These are phyloP conservation scores for Pristionchus entomophagus DNA, from an alignment of 2,888 invertebrate species.

Conservation along the genomic window DNA sequence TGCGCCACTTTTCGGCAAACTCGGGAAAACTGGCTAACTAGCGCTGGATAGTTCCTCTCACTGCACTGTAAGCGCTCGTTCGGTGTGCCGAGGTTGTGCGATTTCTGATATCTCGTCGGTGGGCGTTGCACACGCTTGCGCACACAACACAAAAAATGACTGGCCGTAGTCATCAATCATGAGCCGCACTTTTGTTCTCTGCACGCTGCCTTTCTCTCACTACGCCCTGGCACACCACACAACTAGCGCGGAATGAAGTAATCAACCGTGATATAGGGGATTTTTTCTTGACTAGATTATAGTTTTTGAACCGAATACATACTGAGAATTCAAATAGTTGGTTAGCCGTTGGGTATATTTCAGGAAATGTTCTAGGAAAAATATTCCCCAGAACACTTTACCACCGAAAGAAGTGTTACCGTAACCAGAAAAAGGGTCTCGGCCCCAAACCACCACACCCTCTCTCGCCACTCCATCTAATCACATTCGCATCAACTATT, in stretches of 20 bases:
- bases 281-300: too few relatives aligned
- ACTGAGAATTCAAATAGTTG: too few relatives aligned
- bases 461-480: not conserved
- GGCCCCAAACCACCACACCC: conserved; percentile 31
- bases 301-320: too few relatives aligned
- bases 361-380: too few relatives aligned
- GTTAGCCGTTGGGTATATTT: too few relatives aligned
- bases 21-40: not conserved
- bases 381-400: too few relatives aligned
- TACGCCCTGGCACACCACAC: not conserved
- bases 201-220: not conserved
- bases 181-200: not conserved
- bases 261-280: not conserved
- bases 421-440: not conserved
- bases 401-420: not conserved
- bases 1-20: conserved; percentile 9
- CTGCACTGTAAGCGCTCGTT: not conserved
- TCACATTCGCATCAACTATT: not conserved
- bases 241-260: not conserved
- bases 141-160: not conserved
- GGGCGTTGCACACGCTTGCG: not conserved
- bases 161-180: not conserved
- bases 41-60: not conserved
- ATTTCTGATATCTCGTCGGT: not conserved
- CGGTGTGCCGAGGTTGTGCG: not conserved